A percentile compares a stretch with the other conserved stretches of the same genome.
Conservation (phyloP, 2,888 invertebrate genomes). For the Chrysolina haemoptera region DNA sequence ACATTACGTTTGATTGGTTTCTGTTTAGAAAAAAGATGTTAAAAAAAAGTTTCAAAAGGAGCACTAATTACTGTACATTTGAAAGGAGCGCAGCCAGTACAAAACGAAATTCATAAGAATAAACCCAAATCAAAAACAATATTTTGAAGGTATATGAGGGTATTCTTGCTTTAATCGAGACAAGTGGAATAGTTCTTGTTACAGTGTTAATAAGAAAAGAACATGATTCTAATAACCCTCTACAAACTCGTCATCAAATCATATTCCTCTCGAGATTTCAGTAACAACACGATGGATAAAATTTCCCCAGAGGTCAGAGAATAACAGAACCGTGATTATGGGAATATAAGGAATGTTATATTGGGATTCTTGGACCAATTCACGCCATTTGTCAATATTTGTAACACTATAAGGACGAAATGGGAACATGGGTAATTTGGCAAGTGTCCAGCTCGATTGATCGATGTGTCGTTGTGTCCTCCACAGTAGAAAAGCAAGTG, state of each 20-base stretch:
- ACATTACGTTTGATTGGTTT: no score
- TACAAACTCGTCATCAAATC: neutral
- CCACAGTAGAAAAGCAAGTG: neutral
- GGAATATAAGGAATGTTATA: neutral
- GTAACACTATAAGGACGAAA: neutral
- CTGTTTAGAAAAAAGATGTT: no score
- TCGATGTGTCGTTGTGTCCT: neutral
- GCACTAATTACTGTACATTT: no score
- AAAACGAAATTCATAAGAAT: no score
- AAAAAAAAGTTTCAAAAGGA: no score
- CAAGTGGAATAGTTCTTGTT: no score
- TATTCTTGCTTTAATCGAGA: no score
- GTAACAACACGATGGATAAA: neutral
- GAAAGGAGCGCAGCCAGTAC: no score
- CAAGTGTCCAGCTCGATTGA: constrained; percentile 7
- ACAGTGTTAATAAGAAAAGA: no score
- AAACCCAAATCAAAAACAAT: no score
- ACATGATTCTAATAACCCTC: neutral
- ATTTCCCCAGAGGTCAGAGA: neutral
- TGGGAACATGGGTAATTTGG: constrained; percentile 11
- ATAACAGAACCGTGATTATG: constrained; percentile 3
- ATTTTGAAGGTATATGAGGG: no score
- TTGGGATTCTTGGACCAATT: neutral
- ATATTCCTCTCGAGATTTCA: neutral
- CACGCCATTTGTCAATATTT: constrained; percentile 12